These are phyloP conservation scores for Laticauda laticaudata DNA, from an alignment of 2,113 vertebrate genomes.

Conservation along the genomic window DNA sequence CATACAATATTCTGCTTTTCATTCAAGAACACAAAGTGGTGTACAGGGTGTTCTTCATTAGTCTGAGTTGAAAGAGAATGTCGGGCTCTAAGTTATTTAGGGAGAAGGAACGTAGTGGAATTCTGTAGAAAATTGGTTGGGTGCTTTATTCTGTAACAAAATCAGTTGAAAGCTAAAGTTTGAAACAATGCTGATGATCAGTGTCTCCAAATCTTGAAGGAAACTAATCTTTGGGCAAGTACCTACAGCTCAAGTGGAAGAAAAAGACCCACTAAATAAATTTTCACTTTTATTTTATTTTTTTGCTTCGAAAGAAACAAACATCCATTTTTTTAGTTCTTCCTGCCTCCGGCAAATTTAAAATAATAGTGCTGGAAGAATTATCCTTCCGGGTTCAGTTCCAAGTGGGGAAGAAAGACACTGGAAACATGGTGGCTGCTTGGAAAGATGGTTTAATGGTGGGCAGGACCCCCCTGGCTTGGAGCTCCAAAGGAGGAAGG, in stretches of 20 bases:
- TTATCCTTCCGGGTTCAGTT: too few relatives aligned
- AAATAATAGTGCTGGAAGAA: too few relatives aligned
- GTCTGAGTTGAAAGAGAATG: not conserved
- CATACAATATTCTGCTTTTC: not conserved
- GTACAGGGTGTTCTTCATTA: not conserved
- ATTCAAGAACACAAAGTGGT: not conserved
- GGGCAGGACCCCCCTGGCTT: too few relatives aligned
- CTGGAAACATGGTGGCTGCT: too few relatives aligned
- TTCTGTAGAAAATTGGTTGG: not conserved
- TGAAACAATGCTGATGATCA: not conserved
- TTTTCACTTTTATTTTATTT: constrained; percentile 12
- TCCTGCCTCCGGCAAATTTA: not conserved
- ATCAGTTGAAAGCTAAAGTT: not conserved
- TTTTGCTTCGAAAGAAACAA: constrained; percentile 35
- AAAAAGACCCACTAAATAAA: constrained; percentile 65
- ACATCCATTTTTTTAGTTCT: not conserved
- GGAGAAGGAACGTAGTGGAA: not conserved
- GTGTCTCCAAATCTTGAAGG: not conserved
- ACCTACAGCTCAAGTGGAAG: constrained; percentile 56
- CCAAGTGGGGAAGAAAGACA: too few relatives aligned
- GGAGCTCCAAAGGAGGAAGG: too few relatives aligned
- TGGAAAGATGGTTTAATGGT: too few relatives aligned
- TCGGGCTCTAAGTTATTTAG: not conserved
- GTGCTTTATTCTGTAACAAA: not conserved
- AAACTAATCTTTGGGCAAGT: not conserved